Percentiles rank a stretch among this genome's conserved stretches.
phyloP scores from a whole-genome alignment of 1,140 invertebrate genomes.

The Akabosia matsudoensis region DNA sequence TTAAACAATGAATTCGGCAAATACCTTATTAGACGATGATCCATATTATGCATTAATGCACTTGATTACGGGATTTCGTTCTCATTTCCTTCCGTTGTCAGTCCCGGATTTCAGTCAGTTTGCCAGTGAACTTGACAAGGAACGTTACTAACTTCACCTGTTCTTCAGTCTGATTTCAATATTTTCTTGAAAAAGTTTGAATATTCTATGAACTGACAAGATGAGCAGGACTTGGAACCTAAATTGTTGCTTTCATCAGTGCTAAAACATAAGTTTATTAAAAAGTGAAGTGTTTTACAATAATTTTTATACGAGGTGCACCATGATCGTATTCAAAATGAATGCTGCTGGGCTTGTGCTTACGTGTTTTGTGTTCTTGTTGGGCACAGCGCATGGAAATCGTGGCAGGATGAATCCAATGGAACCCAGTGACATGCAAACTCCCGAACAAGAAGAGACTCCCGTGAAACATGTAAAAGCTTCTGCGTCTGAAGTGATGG shows the following conservation, averaged over 20 bases:
- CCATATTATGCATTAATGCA: not conserved
- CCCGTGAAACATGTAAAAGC: not conserved
- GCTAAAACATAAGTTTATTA: too few relatives aligned
- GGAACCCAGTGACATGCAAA: not conserved
- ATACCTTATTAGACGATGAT: too few relatives aligned
- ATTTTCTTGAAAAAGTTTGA: too few relatives aligned
- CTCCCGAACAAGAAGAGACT: not conserved
- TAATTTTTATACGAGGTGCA: too few relatives aligned
- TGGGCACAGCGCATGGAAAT: not conserved
- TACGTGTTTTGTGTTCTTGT: not conserved
- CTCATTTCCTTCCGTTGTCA: not conserved
- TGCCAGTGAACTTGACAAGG: not conserved
- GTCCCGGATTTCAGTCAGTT: not conserved
- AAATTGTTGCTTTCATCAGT: too few relatives aligned
- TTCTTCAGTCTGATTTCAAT: too few relatives aligned
- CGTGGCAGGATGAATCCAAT: not conserved
- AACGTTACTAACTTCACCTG: not conserved
- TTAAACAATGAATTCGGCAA: too few relatives aligned
- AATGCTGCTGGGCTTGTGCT: too few relatives aligned
- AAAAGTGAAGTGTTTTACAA: too few relatives aligned
- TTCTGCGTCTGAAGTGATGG: not conserved
- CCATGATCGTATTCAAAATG: too few relatives aligned
- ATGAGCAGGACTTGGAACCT: too few relatives aligned
- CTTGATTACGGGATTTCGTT: not conserved
- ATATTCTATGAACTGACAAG: too few relatives aligned